Percentiles rank a stretch among this genome's conserved stretches.
Conservation (phyloP, 2,113 vertebrate species). For the Nothoprocta perdicaria region DNA sequence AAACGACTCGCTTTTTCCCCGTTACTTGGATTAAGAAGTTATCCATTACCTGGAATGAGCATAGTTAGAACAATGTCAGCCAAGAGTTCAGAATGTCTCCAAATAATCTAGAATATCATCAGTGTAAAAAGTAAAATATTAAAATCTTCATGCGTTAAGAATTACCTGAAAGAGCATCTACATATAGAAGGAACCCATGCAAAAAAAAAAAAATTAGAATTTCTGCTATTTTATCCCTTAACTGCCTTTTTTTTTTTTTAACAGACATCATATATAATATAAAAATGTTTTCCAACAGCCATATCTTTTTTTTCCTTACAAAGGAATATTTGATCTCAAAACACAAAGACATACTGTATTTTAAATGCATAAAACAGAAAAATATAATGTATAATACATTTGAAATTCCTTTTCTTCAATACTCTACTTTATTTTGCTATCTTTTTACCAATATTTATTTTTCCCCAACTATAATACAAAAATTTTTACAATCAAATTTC, state of each 20-base stretch:
- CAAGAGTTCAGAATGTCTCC: not conserved
- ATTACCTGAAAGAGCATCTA: not conserved
- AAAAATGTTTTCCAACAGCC: not conserved
- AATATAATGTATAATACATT: not conserved
- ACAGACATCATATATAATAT: not conserved
- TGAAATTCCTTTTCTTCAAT: not conserved
- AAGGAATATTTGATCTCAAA: not conserved
- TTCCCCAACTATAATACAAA: not conserved
- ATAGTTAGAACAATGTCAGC: not conserved
- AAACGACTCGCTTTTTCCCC: conserved; percentile 87
- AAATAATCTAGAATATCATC: not conserved
- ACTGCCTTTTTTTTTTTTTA: not conserved
- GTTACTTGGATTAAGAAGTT: conserved; percentile 96
- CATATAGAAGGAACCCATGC: not conserved
- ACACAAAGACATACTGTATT: not conserved
- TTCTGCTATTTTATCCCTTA: not conserved
- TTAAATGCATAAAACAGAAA: not conserved
- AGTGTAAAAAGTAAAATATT: not conserved
- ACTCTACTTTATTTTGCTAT: not conserved
- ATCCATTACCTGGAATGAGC: conserved; percentile 90
- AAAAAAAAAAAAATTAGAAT: not conserved
- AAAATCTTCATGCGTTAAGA: not conserved
- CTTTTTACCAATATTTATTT: not conserved
- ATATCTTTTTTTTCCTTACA: not conserved
- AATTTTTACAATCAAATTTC: not conserved